Evolutionary conservation across 2,888 invertebrate genomes (phyloP).

Genomic region (Drosophila borborema): DNA sequence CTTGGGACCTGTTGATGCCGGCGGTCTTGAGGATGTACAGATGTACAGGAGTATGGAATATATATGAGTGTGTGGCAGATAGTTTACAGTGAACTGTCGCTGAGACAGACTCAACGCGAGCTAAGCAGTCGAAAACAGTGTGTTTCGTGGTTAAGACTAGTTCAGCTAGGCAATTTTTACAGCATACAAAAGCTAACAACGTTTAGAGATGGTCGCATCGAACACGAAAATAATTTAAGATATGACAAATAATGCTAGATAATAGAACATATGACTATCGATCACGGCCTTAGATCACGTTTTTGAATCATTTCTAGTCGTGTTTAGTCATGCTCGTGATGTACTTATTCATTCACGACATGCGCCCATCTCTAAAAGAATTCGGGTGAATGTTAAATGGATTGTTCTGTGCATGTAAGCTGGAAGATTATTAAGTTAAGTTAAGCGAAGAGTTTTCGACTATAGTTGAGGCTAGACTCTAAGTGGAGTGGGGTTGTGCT

Average conservation of each 20-base stretch:
- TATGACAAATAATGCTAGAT: not conserved
- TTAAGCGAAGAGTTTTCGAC: not conserved
- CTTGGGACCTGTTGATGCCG: not conserved
- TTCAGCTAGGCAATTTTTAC: conserved; percentile 4
- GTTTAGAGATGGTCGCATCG: conserved; percentile 13
- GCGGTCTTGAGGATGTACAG: not conserved
- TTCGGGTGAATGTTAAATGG: not conserved
- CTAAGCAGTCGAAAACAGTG: conserved; percentile 3
- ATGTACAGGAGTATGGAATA: not conserved
- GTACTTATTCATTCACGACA: not conserved
- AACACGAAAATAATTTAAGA: not conserved
- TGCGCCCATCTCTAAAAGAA: conserved; percentile 21
- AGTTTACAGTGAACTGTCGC: conserved; percentile 4
- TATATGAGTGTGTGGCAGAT: not conserved
- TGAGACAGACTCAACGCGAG: not conserved
- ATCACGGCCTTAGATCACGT: not conserved
- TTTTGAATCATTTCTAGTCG: no score
- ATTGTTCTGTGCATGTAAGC: not conserved
- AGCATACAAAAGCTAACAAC: not conserved
- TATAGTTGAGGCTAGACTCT: conserved; percentile 11
- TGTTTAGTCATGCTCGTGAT: not conserved
- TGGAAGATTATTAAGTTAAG: not conserved
- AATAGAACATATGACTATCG: not conserved
- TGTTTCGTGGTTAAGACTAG: not conserved
- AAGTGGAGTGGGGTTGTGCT: conserved; percentile 10